Conservation (phyloP, 2,888 invertebrate genomes). For the Caenorhabditis imperialis region DNA sequence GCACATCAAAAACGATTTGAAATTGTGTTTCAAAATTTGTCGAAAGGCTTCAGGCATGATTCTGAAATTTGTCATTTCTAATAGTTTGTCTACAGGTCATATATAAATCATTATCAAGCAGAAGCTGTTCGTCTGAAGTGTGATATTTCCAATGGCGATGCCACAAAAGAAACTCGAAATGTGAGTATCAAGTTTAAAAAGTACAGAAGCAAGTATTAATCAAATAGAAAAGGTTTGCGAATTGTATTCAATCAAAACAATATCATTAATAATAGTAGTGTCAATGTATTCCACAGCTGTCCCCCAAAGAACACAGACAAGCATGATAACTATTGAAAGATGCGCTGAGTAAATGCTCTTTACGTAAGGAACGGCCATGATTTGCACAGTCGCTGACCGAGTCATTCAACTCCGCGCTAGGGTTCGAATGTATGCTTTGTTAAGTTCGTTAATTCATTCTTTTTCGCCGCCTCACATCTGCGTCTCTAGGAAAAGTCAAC, state of each 20-base stretch:
- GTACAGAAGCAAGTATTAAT: too few species aligned
- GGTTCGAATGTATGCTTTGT: constrained; percentile 37
- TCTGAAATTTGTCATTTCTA: neutral
- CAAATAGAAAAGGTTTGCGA: too few species aligned
- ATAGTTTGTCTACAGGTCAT: constrained; percentile 23
- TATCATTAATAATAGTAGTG: too few species aligned
- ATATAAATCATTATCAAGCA: constrained; percentile 40
- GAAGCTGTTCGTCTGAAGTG: constrained; percentile 36
- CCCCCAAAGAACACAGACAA: too few species aligned
- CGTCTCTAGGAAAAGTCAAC: too few species aligned
- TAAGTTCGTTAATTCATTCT: constrained; percentile 46
- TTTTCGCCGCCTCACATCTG: constrained; percentile 8
- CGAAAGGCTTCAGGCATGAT: constrained; percentile 38
- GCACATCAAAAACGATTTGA: constrained; percentile 34
- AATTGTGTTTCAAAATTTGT: constrained; percentile 40
- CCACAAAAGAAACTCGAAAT: constrained; percentile 11
- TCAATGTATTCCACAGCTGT: too few species aligned
- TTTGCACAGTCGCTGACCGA: neutral
- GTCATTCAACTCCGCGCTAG: constrained; percentile 12
- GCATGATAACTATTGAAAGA: too few species aligned
- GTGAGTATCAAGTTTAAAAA: constrained; percentile 18
- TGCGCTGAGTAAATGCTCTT: too few species aligned
- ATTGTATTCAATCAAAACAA: too few species aligned
- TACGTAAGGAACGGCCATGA: neutral
- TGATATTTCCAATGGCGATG: constrained; percentile 16